A percentile compares a stretch with the other conserved stretches of the same genome.
Conservation (phyloP, 1,140 invertebrate genomes). For the Bathynomus jamesi region DNA sequence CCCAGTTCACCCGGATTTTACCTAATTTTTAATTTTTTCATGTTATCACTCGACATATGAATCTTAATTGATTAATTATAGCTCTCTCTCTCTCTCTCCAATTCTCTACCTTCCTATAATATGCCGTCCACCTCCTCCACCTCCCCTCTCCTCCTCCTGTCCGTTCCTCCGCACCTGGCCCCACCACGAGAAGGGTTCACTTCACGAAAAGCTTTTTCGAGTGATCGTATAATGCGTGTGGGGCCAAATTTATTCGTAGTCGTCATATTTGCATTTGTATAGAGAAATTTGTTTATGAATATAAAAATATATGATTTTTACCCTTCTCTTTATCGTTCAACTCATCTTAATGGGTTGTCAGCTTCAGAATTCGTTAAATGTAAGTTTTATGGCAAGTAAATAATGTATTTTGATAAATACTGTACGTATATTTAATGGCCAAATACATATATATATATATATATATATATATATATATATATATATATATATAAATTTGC, state of each 20-base stretch:
- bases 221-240: neutral
- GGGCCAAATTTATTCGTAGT: neutral
- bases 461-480: slow-evolving; percentile 11
- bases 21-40: too few relatives aligned
- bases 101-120: too few relatives aligned
- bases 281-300: neutral
- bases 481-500: slow-evolving; percentile 9
- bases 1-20: too few relatives aligned
- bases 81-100: too few relatives aligned
- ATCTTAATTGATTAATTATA: too few relatives aligned
- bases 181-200: too few relatives aligned
- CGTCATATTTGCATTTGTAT: neutral
- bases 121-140: too few relatives aligned
- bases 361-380: neutral
- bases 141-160: too few relatives aligned
- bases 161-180: too few relatives aligned
- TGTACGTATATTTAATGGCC: slow-evolving; percentile 2
- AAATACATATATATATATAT: slow-evolving; percentile 5
- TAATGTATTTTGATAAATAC: neutral
- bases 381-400: neutral
- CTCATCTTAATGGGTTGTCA: neutral
- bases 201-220: too few relatives aligned
- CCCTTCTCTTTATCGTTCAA: neutral
- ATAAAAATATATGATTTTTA: neutral
- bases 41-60: too few relatives aligned